phyloP scores from a whole-genome alignment of 2,113 vertebrate species.

The Azemiops feae region DNA sequence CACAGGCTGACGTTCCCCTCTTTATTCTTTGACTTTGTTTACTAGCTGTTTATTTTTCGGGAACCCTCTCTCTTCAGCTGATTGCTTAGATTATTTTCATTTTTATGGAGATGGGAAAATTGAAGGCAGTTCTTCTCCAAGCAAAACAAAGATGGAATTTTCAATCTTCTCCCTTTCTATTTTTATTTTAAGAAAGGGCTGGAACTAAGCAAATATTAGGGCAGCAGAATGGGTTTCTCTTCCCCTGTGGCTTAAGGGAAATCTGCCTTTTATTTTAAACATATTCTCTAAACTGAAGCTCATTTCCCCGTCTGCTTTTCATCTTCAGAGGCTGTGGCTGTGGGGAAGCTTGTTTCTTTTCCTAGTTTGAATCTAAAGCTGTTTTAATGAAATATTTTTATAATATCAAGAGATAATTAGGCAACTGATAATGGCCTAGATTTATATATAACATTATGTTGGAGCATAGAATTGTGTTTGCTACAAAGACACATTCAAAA shows the following conservation, averaged over 20 bases:
- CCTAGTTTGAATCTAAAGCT: background rate
- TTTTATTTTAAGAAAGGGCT: background rate
- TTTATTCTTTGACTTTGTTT: background rate
- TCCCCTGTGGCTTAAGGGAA: constrained; percentile 18
- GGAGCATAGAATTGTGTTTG: background rate
- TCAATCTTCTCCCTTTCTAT: background rate
- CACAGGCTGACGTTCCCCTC: background rate
- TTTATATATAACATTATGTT: constrained; percentile 16
- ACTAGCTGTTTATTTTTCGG: background rate
- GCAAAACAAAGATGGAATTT: constrained; percentile 17
- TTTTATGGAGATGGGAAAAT: background rate
- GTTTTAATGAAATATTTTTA: background rate
- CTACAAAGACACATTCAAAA: background rate
- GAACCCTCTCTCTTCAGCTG: background rate
- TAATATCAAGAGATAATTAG: constrained; percentile 10
- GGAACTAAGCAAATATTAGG: constrained; percentile 27
- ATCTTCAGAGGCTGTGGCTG: constrained; percentile 28
- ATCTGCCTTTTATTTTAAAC: constrained; percentile 13
- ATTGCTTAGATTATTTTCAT: constrained; percentile 12
- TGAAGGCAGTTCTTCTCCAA: background rate
- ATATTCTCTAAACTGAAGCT: constrained; percentile 9
- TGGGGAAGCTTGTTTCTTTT: constrained; percentile 27
- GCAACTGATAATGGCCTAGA: background rate
- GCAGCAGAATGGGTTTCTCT: constrained; percentile 23
- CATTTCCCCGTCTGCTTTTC: constrained; percentile 14